A percentile compares a stretch with the other conserved stretches of the same genome.
phyloP scores from a whole-genome alignment of 2,888 invertebrate genomes.

The Nipponacmea schrenckii region DNA sequence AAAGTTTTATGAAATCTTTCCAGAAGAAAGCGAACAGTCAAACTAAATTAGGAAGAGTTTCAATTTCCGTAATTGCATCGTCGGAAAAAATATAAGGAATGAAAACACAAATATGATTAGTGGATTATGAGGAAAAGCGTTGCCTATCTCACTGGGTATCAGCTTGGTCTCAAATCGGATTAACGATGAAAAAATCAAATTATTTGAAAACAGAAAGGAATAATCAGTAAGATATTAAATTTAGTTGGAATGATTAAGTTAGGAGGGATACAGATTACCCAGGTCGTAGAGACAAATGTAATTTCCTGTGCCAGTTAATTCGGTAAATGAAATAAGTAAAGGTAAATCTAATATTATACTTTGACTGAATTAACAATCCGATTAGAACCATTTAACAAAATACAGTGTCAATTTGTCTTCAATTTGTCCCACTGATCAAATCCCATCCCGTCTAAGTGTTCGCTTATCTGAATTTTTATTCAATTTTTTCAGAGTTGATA shows the following conservation, averaged over 20 bases:
- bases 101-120: too few species aligned
- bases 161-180: background rate
- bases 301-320: conserved; percentile 39
- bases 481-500: conserved; percentile 44
- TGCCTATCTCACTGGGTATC: background rate
- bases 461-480: conserved; percentile 36
- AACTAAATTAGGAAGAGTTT: too few species aligned
- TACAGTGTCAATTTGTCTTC: conserved; percentile 13
- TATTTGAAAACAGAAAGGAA: conserved; percentile 4
- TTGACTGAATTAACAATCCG: conserved; percentile 22
- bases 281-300: conserved; percentile 20
- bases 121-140: too few species aligned
- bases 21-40: too few species aligned
- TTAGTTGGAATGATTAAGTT: background rate
- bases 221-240: conserved; percentile 3
- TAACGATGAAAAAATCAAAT: conserved; percentile 3
- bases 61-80: too few species aligned
- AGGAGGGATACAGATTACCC: background rate
- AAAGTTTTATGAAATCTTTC: too few species aligned
- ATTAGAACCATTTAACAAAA: conserved; percentile 22
- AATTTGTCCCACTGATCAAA: conserved; percentile 7
- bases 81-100: too few species aligned
- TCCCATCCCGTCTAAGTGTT: conserved; percentile 19
- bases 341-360: conserved; percentile 18
- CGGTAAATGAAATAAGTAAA: conserved; percentile 41